Evolutionary conservation across 2,797 vertebrate species (phyloP), one percentile per base, ranked within the genome.

Genomic region (Notamacropus eugenii): DNA sequence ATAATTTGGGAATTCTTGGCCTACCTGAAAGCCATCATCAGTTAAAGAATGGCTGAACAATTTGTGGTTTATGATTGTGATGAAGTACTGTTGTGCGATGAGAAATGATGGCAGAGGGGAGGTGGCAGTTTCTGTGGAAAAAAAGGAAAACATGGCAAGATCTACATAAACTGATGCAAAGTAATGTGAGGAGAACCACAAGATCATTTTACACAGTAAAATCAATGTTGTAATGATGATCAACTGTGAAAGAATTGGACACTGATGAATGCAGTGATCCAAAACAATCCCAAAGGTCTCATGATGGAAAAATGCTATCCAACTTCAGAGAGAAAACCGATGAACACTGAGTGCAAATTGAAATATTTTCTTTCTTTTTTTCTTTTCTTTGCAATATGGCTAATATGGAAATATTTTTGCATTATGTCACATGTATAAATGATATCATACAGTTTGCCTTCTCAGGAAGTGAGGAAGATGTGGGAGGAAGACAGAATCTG

Each of bases 41-140:
- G 19, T n/a, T 67, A 4, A 67, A 16, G 62, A 19, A n/a, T 67
- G 16, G n/a, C 14, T 67, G 34, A 67, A 67, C 34, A 19, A n/a
- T 16, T 22, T 67, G 34, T 67, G 13, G 13, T 19, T 19, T 19
- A n/a, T 67, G 34, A n/a, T 19, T 67, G 62, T n/a, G 62, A n/a
- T 67, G 62, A 67, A 67, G 14, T 67, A 67, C 14, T 31, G 11
- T 59, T 67, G 34, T 67, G 34, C 2, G 1, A 14, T n/a, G 62
- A 67, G 13, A n/a, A 67, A 19, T n/a, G 14, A 4, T 34, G 34
- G 5, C 5, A 5, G 3, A 19, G 1, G 28, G 58, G 28, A 11
- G 9, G 11, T 0, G 9, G 29, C 3, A n/a, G 34, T 67, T n/a
- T n/a, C 34, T n/a, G 14, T 8, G 16, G 14, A 0, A 5, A 5